Percentiles rank a stretch among this genome's conserved stretches.
Evolutionary conservation across 2,113 vertebrate species (phyloP).

Genomic region (Cavia porcellus): DNA sequence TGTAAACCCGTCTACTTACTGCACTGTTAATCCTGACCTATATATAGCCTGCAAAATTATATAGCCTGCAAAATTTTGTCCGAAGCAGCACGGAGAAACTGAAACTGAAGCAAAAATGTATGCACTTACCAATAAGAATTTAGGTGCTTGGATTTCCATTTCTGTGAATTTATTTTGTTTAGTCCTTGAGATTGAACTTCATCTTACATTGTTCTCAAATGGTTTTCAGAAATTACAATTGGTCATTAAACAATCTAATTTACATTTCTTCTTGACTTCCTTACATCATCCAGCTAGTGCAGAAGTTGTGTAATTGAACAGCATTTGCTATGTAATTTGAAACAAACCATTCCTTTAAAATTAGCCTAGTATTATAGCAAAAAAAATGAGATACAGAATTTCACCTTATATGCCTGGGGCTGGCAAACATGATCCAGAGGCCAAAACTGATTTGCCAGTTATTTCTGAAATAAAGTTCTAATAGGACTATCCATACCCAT

Average conservation of each 20-base stretch:
- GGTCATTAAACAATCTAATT: neutral
- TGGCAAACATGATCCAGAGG: neutral
- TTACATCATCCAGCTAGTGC: neutral
- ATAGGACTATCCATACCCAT: neutral
- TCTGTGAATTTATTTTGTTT: neutral
- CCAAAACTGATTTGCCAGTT: neutral
- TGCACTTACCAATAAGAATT: neutral
- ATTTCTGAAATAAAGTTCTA: neutral
- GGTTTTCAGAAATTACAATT: slow-evolving; percentile 26
- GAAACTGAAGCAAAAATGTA: slow-evolving; percentile 27
- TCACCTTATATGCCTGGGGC: neutral
- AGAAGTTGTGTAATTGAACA: neutral
- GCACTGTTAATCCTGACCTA: neutral
- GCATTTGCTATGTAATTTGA: neutral
- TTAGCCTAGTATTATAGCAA: neutral
- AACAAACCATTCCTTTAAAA: neutral
- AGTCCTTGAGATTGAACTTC: neutral
- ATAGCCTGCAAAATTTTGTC: neutral
- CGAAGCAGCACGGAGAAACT: neutral
- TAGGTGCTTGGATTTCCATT: slow-evolving; percentile 1
- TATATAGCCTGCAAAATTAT: neutral
- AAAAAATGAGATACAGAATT: neutral
- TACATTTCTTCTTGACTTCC: neutral
- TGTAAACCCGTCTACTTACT: neutral
- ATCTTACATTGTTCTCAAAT: neutral